Percentiles rank a stretch among this genome's conserved stretches.
phyloP scores from a whole-genome alignment of 2,797 vertebrate species.

The Carcharodon carcharias region DNA sequence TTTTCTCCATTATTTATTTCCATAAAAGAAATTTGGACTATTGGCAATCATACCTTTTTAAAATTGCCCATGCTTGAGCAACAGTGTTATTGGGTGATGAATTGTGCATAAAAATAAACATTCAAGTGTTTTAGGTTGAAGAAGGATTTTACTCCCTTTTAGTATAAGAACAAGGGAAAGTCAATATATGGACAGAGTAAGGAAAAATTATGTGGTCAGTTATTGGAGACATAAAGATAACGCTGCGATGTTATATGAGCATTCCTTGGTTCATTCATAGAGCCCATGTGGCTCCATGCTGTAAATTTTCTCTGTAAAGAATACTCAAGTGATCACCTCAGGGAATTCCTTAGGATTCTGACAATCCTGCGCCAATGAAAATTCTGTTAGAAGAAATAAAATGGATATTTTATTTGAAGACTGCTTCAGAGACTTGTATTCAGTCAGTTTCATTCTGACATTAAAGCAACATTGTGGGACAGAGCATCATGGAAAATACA shows the following conservation, averaged over 20 bases:
- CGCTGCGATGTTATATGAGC: not conserved
- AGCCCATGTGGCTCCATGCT: not conserved
- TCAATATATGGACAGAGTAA: not conserved
- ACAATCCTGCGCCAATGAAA: not conserved
- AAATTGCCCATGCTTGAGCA: not conserved
- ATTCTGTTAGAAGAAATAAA: not conserved
- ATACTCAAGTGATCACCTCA: not conserved
- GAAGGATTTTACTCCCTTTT: not conserved
- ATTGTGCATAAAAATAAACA: not conserved
- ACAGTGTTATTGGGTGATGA: not conserved
- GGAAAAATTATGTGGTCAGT: not conserved
- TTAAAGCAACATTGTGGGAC: not conserved
- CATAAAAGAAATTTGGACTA: not conserved
- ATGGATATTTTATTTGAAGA: not conserved
- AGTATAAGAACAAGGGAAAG: not conserved
- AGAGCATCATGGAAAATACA: not conserved
- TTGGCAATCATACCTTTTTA: not conserved
- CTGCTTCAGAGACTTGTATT: not conserved
- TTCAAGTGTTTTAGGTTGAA: not conserved
- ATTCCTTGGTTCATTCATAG: not conserved
- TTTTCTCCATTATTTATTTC: not conserved
- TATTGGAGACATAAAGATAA: not conserved
- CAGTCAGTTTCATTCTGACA: not conserved
- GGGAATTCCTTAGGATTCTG: not conserved
- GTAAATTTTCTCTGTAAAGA: not conserved